Base-by-base conservation (phyloP, 1,140 invertebrate genomes). In the Ylistrum balloti region DNA sequence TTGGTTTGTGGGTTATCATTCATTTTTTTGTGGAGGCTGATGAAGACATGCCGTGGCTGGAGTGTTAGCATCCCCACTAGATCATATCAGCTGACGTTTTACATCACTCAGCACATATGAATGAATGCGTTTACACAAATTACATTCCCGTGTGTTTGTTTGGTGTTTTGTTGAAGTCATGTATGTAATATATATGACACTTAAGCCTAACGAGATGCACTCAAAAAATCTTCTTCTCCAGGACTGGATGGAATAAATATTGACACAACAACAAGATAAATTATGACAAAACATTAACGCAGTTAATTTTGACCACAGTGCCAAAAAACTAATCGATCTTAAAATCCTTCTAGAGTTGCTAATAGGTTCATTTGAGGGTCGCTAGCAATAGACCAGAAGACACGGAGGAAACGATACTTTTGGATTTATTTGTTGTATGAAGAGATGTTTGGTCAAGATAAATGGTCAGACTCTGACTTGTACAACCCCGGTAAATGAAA, bases 21-120 rank as follows among this genome's bases (percentile, higher is more conserved):
- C 56, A 28, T n/a, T 74, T 45, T 74, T 74, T 74, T n/a, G n/a
- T n/a, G n/a, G n/a, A n/a, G 56, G 56, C 56, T 74, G 56, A 74
- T 74, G 56, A 74, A 74, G 56, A 74, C 56, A n/a, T 74, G 56
- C 28, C 15, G n/a, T 22, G 22, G n/a, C 28, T 74, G 56, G 22
- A 74, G 56, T 74, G 56, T 28, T 74, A 74, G n/a, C 56, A 74
- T 74, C 56, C 56, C 28, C 56, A n/a, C 22, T 74, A 28, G 56
- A 74, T 74, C 56, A 74, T 74, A 74, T 74, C 56, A 74, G n/a
- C 56, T 74, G 56, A 74, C 56, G 56, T 74, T 74, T 28, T 74
- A 74, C 56, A 74, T 74, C 22, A 17, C 22, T 74, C 56, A 74
- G n/a, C 56, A 28, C 28, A 1, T 74, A 28, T 74, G 56, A 74